Evolutionary conservation across 1,140 invertebrate species (phyloP), one percentile per base, ranked within the genome.

Genomic region (Nylanderia fulva): DNA sequence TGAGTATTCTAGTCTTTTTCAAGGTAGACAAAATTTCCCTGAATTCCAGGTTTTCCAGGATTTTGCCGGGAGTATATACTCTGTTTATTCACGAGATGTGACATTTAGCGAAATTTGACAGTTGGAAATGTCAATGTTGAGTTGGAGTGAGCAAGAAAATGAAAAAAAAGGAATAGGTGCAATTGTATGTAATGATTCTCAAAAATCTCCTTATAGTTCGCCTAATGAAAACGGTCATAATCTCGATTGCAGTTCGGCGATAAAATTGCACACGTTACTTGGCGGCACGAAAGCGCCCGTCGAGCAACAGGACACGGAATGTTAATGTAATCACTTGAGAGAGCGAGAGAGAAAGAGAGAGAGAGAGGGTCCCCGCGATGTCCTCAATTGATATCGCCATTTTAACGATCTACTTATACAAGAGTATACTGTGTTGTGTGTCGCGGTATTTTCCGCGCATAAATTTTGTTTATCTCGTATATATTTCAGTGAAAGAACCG

Each of bases 291-390:
- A 89, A 87, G 88, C 68, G 76, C 64, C 60, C 60, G 87, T 69
- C 66, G 75, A 29, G 76, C 60, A 85, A 85, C 86, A 64, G 85
- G 76, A 82, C 76, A 83, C 87, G 89, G 90, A 93, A 92, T 92
- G 89, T 92, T 92, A 80, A 80, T 80, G 91, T 93, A 94, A 93
- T 93, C 93, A 92, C 88, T n/a, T 85, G 83, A 90, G 90, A n/a
- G n/a, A n/a, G n/a, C n/a, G n/a, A n/a, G n/a, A n/a, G n/a, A n/a
- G n/a, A n/a, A n/a, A n/a, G n/a, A n/a, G n/a, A n/a, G n/a, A n/a
- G n/a, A n/a, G n/a, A 91, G 90, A 91, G 91, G 92, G 90, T 90
- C 87, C 86, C 90, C 69, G 84, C 86, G 92, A 93, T 92, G 92
- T 93, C 88, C 89, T 89, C 89, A 88, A 91, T 92, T 91, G 92